Evolutionary conservation across 2,888 invertebrate species (phyloP), one percentile per base, ranked within the genome.

Genomic region (Harmothoe impar): DNA sequence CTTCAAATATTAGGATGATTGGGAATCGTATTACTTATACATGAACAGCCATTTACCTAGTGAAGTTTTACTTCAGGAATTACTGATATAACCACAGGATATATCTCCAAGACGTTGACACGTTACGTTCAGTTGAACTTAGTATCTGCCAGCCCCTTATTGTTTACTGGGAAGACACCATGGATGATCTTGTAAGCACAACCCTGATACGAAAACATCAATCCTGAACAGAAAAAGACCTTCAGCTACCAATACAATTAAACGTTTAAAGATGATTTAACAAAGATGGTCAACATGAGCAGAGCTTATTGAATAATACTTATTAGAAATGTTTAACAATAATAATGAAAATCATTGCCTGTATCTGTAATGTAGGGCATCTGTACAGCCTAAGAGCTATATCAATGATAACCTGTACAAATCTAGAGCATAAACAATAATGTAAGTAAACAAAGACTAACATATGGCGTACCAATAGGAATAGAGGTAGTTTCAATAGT

Each of bases 401-500:
- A 43, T 43, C 3, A 43, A 43, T 43, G 43, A 3, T 43, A 43
- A 43, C 43, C 43, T 43, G 43, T 43, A 43, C 3, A 43, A 43
- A 43, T 10, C 3, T 43, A 43, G 10, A 43, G 20, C 20, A n/a
- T 62, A n/a, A 62, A n/a, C 62, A n/a, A 62, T 20, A 62, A 20
- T 62, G 62, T 62, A 20, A 20, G 20, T 62, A n/a, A 62, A 62
- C 62, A 1, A n/a, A 62, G 12, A 20, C 17, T n/a, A 62, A 62
- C n/a, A 52, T 5, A 62, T n/a, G 62, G 15, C 15, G n/a, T 62
- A n/a, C 62, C 62, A n/a, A n/a, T 3, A n/a, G n/a, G n/a, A 20
- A n/a, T n/a, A 62, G 62, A 62, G 62, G 62, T 62, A 5, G 62
- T 62, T 62, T 62, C 62, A 62, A 62, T 62, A 62, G n/a, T 62